These are phyloP conservation scores for Carassius carassius DNA, from an alignment of 2,113 vertebrate species.

Conservation along the genomic window DNA sequence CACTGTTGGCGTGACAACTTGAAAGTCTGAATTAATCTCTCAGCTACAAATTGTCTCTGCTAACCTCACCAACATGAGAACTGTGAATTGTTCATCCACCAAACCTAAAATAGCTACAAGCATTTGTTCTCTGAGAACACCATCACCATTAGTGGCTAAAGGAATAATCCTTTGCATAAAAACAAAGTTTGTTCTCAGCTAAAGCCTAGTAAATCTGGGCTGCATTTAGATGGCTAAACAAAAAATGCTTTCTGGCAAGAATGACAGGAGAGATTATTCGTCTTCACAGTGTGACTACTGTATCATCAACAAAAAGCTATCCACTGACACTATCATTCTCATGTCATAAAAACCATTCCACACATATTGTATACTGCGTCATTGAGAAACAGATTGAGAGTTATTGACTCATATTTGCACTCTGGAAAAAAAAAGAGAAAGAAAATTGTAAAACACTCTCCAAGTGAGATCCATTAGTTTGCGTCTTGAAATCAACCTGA, in stretches of 20 bases:
- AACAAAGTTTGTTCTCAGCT: neutral
- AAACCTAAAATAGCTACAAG: neutral
- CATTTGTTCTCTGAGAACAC: neutral
- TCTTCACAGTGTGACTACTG: neutral
- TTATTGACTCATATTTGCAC: constrained; percentile 31
- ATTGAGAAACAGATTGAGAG: constrained; percentile 36
- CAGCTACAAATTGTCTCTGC: constrained; percentile 60
- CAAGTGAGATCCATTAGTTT: constrained; percentile 40
- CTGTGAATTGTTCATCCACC: constrained; percentile 15
- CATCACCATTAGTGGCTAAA: constrained; percentile 7
- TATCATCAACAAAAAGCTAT: constrained; percentile 28
- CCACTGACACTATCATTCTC: constrained; percentile 23
- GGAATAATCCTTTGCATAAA: neutral
- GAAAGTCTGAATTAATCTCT: constrained; percentile 66
- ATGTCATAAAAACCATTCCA: constrained; percentile 11
- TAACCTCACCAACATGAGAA: constrained; percentile 32
- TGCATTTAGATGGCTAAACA: neutral
- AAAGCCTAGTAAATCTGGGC: constrained; percentile 29
- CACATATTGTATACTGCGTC: constrained; percentile 24
- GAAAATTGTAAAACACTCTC: constrained; percentile 14
- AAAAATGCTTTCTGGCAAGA: neutral
- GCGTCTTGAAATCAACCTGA: constrained; percentile 25
- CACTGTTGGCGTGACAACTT: constrained; percentile 57
- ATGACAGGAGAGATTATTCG: constrained; percentile 26
- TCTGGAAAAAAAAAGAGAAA: neutral